Evolutionary conservation across 2,888 invertebrate genomes (phyloP).

Genomic region (Lobophora halterata): DNA sequence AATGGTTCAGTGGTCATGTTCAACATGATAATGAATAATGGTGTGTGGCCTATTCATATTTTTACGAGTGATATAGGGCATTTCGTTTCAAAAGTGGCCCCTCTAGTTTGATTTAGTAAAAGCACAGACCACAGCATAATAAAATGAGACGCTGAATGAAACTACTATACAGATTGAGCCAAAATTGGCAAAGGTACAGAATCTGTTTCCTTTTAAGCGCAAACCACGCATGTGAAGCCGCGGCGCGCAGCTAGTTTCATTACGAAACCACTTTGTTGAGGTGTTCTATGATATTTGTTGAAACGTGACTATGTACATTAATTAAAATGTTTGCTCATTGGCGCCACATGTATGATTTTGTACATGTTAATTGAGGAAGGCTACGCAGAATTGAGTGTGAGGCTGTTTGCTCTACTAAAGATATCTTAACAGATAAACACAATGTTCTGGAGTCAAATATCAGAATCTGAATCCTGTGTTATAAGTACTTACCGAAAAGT

Average conservation of each 20-base stretch:
- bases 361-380: conserved; percentile 60
- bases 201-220: no score
- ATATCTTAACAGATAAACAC: conserved; percentile 12
- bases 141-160: no score
- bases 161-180: no score
- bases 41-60: conserved; percentile 24
- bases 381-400: conserved; percentile 46
- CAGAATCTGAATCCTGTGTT: no score
- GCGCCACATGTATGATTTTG: conserved; percentile 69
- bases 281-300: conserved; percentile 48
- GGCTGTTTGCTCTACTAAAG: conserved; percentile 18
- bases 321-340: conserved; percentile 67
- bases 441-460: conserved; percentile 7
- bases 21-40: conserved; percentile 53
- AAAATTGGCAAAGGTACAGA: no score
- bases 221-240: no score
- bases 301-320: conserved; percentile 69
- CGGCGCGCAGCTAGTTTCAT: no score
- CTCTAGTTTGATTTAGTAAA: no score
- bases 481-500: no score
- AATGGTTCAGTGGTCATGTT: conserved; percentile 55
- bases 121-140: no score
- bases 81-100: no score
- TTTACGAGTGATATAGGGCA: conserved; percentile 15
- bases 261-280: conserved; percentile 30